Base-by-base conservation (phyloP, 2,888 invertebrate species). In the Megastigmus dorsalis region DNA sequence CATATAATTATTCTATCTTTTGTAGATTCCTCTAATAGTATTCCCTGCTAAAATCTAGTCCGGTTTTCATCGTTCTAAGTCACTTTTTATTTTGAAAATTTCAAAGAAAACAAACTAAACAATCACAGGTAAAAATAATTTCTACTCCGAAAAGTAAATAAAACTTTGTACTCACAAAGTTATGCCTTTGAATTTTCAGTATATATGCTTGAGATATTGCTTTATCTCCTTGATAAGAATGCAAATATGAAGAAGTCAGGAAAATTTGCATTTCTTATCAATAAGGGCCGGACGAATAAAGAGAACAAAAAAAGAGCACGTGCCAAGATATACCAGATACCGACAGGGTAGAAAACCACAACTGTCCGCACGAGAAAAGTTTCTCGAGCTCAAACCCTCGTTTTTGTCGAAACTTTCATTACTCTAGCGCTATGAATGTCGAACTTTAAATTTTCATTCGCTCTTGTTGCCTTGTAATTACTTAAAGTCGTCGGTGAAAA, bases 191-290 rank as follows among this genome's bases (percentile, higher is more conserved):
- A 23, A 28, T n/a, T 28, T 52, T 28, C n/a, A 26, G 10, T 28
- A 1, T 2, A 26, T n/a, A 38, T 38, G 2, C 10, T 3, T 36
- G 20, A 20, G 36, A 20, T 30, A 48, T 30, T 7, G n/a, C 23
- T 38, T 23, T 38, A 15, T 36, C 23, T 7, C 7, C 6, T 9
- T 13, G 15, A 30, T n/a, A 50, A 7, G 9, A 55, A 55, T 48
- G 48, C 52, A 55, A 67, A 55, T 68, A 18, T 20, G 15, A 23
- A 30, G 10, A 54, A 60, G 28, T 45, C 13, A 20, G 18, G 6
- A 26, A 30, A 60, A 59, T 63, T 48, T 74, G 48, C 62, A 74
- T 68, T 52, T 30, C 38, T 74, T 68, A 68, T 50, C 68, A 36
- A 62, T 55, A 26, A 30, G 59, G 23, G 18, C 23, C 33, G 26